Evolutionary conservation across 1,140 invertebrate genomes (phyloP).

Genomic region (Metopolophium dirhodum): DNA sequence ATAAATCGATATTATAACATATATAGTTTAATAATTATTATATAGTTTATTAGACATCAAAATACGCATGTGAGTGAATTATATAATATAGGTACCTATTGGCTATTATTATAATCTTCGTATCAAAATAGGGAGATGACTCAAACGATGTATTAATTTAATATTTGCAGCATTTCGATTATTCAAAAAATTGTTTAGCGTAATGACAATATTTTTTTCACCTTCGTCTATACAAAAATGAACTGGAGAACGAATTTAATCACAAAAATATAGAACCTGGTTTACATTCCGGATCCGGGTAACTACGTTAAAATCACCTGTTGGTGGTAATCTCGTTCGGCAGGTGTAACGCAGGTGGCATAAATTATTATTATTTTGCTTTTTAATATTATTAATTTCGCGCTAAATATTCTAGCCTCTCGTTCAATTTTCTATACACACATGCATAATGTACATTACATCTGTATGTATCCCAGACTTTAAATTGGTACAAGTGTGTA

Average conservation of each 20-base stretch:
- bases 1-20: too few relatives aligned
- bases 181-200: neutral
- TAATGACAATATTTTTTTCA: neutral
- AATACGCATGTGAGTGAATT: neutral
- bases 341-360: conserved; percentile 44
- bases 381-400: conserved; percentile 13
- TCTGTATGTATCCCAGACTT: too few relatives aligned
- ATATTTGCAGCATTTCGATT: neutral
- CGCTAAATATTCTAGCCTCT: neutral
- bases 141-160: neutral
- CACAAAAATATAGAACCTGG: neutral
- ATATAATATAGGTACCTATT: neutral
- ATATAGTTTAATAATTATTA: too few relatives aligned
- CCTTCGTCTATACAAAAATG: neutral
- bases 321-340: neutral
- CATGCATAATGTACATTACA: neutral
- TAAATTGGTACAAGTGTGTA: too few relatives aligned
- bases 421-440: neutral
- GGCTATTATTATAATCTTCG: neutral
- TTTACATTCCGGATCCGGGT: neutral
- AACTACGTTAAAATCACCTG: conserved; percentile 30
- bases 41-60: too few relatives aligned
- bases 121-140: neutral
- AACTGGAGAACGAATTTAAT: neutral
- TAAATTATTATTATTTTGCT: conserved; percentile 16